Evolutionary conservation across 2,888 invertebrate species (phyloP).

Genomic region (Pristionchus exspectatus): DNA sequence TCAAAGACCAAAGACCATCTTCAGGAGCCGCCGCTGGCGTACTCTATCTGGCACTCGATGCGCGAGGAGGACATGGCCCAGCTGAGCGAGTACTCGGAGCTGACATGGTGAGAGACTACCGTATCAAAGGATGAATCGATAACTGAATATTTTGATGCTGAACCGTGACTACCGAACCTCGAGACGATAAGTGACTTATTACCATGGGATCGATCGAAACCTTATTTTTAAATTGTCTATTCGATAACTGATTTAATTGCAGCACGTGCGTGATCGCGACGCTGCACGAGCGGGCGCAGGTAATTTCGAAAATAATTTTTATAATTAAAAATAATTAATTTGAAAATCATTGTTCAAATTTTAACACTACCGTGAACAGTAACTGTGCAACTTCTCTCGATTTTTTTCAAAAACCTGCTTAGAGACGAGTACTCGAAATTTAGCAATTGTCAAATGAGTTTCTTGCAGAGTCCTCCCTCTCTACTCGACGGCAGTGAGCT

Average conservation of each 20-base stretch:
- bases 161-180: no score
- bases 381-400: no score
- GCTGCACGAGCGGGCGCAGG: conserved; percentile 43
- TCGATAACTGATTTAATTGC: background rate
- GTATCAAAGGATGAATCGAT: background rate
- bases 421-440: no score
- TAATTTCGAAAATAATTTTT: background rate
- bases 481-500: conserved; percentile 12
- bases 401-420: no score
- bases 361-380: no score
- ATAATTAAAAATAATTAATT: background rate
- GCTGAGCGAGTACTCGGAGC: conserved; percentile 44
- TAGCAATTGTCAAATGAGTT: background rate
- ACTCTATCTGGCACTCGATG: conserved; percentile 46
- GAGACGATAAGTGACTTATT: no score
- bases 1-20: background rate
- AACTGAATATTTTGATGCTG: background rate
- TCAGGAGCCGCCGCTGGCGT: conserved; percentile 49
- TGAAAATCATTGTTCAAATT: background rate
- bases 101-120: conserved; percentile 34
- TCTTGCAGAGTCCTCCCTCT: conserved; percentile 17
- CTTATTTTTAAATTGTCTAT: no score
- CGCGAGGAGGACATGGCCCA: conserved; percentile 53
- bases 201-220: background rate
- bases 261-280: conserved; percentile 48